Conservation (phyloP, 2,113 vertebrate genomes). For the Tretioscincus oriximinensis region DNA sequence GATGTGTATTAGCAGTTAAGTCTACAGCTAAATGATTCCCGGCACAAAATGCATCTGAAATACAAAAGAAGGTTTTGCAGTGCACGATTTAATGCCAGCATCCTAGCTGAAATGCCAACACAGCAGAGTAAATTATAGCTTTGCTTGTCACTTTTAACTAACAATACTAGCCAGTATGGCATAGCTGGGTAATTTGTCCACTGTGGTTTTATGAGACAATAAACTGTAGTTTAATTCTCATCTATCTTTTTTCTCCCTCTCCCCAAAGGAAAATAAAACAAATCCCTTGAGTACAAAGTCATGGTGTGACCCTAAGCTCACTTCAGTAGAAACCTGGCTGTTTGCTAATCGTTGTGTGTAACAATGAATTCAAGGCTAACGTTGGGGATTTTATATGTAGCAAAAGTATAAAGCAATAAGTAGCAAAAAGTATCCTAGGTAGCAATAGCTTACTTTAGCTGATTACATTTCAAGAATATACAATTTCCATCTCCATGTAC, state of each 20-base stretch:
- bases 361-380: constrained; percentile 17
- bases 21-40: constrained; percentile 68
- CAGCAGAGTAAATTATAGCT: constrained; percentile 51
- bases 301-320: constrained; percentile 16
- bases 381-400: background rate
- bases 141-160: constrained; percentile 52
- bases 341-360: constrained; percentile 33
- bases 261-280: constrained; percentile 47
- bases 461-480: constrained; percentile 24
- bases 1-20: constrained; percentile 72
- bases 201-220: constrained; percentile 47
- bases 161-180: constrained; percentile 30
- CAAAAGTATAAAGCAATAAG: background rate
- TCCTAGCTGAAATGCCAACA: constrained; percentile 42
- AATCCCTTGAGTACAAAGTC: constrained; percentile 40
- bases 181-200: constrained; percentile 55
- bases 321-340: constrained; percentile 35
- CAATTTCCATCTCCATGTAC: constrained; percentile 1
- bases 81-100: constrained; percentile 40
- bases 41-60: constrained; percentile 60
- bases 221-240: constrained; percentile 50
- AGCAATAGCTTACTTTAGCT: background rate
- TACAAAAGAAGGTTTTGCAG: constrained; percentile 55
- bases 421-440: background rate
- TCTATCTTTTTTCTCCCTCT: constrained; percentile 23